Base-by-base conservation (phyloP, 2,113 vertebrate genomes). In the Tringa solitaria region DNA sequence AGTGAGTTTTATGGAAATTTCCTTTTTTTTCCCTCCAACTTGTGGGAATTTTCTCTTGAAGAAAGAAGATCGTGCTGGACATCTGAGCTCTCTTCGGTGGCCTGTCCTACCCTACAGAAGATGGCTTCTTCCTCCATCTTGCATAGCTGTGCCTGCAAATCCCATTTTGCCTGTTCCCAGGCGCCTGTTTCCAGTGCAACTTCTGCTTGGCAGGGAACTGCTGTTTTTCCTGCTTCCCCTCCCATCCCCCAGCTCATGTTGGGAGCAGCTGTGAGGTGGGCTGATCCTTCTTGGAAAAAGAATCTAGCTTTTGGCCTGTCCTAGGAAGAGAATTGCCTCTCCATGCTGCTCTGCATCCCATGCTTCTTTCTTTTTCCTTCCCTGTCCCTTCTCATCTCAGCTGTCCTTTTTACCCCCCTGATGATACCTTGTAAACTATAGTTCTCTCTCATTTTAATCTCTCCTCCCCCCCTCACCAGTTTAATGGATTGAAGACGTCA, bases 191-290 rank as follows among this genome's bases (percentile, higher is more conserved):
- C 37, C 57, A 60, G 35, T 50, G 63, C 51, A 95, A 48, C 93
- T 92, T 86, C 72, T 96, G 54, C 35, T 96, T 90, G 88, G 75
- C 87, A 92, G 43, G 20, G n/a, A 94, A 12, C 18, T 63, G 32
- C 60, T 92, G 3, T 59, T 95, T 93, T 92, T 96, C 46, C 50
- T 91, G 75, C 64, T 96, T 89, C 53, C 76, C 73, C 26, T 95
- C 68, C 93, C 73, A 63, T 78, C 56, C 89, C 60, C 64, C 92
- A 60, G 85, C 35, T 93, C 81, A 50, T 61, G 65, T 73, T 93
- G 59, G 77, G 59, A 93, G 75, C 93, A 95, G 82, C 77, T 96
- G 87, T 33, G 76, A 85, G 77, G 48, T 84, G 69, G 68, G 72
- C 37, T 3, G 14, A 73, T 74, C 56, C 24, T 59, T 75, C 46